Percentiles rank a stretch among this genome's conserved stretches.
phyloP scores from a whole-genome alignment of 2,888 invertebrate species.

The Patella depressa region DNA sequence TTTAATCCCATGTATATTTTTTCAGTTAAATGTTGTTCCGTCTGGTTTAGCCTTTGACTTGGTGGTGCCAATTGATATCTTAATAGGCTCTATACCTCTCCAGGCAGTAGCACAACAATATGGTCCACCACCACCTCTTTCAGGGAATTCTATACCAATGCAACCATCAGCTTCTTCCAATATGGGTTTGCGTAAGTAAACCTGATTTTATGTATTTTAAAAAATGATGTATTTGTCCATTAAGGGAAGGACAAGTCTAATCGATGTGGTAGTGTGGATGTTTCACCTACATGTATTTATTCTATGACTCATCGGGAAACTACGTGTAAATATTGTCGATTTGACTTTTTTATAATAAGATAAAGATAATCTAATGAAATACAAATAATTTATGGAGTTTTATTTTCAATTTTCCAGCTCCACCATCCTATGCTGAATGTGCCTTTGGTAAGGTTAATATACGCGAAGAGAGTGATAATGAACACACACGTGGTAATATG shows the following conservation, averaged over 20 bases:
- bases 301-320: too few species aligned
- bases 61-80: slow-evolving; percentile 59
- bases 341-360: too few species aligned
- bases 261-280: too few species aligned
- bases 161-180: neutral
- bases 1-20: slow-evolving; percentile 2
- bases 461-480: slow-evolving; percentile 59
- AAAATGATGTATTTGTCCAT: too few species aligned
- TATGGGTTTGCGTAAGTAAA: neutral
- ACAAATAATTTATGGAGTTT: too few species aligned
- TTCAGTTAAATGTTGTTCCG: slow-evolving; percentile 57
- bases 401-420: slow-evolving; percentile 43
- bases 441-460: slow-evolving; percentile 57
- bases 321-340: too few species aligned
- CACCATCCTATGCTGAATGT: slow-evolving; percentile 55
- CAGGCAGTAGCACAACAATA: slow-evolving; percentile 42
- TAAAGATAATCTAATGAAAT: too few species aligned
- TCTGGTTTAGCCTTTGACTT: slow-evolving; percentile 60
- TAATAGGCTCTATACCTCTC: slow-evolving; percentile 64
- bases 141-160: neutral
- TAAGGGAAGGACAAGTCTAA: too few species aligned
- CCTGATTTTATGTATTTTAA: too few species aligned
- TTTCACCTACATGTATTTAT: too few species aligned
- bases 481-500: slow-evolving; percentile 56
- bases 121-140: slow-evolving; percentile 16